Conservation (phyloP, 2,113 vertebrate species). For the Microtus pennsylvanicus region DNA sequence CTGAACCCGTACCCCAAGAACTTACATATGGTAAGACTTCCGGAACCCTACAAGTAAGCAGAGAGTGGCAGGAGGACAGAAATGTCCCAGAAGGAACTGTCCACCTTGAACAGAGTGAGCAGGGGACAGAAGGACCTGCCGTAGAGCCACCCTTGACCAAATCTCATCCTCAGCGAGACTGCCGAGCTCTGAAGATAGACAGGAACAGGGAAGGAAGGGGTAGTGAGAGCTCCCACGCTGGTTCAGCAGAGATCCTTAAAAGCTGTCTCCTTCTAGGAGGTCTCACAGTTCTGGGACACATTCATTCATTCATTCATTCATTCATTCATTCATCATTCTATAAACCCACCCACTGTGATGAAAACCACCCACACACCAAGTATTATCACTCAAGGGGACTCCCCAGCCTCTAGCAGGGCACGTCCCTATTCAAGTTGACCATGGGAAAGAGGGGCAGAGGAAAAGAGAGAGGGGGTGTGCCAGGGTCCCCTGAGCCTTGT, state of each 20-base stretch:
- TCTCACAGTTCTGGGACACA: neutral
- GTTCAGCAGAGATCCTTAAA: neutral
- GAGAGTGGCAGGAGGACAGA: neutral
- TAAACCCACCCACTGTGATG: neutral
- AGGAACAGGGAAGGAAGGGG: neutral
- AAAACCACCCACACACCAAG: neutral
- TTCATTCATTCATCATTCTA: neutral
- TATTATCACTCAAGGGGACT: too few species aligned
- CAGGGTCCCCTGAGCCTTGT: neutral
- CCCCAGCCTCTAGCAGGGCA: too few species aligned
- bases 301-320: too few species aligned
- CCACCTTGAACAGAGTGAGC: too few species aligned
- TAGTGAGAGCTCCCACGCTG: neutral
- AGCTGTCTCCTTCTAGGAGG: neutral
- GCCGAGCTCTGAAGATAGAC: neutral
- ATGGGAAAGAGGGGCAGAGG: too few species aligned
- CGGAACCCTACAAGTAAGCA: neutral
- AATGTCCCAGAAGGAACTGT: neutral
- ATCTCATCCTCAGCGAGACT: too few species aligned
- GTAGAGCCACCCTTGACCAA: neutral
- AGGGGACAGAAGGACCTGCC: neutral
- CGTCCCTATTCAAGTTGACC: too few species aligned
- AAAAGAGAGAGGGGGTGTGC: too few species aligned
- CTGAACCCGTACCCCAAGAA: neutral
- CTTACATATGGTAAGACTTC: rapidly evolving